Percentiles rank a stretch among this genome's conserved stretches.
Evolutionary conservation across 1,140 invertebrate species (phyloP).

Genomic region (Drosophila baimaii): DNA sequence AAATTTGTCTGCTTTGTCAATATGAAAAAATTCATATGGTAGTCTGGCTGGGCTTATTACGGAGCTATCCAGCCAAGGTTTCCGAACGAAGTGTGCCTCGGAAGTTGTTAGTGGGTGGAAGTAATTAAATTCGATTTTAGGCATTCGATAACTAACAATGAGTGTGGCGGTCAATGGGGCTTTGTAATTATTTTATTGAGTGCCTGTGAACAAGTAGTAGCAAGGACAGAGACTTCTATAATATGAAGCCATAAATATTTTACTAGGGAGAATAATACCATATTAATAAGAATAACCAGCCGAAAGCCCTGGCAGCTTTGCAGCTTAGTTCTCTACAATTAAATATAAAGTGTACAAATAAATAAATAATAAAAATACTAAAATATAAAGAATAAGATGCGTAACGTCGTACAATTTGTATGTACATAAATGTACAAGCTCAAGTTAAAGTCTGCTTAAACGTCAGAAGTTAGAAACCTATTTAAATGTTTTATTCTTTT

Average conservation of each 20-base stretch:
- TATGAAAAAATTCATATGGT: conserved; percentile 5
- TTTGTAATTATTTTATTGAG: conserved; percentile 41
- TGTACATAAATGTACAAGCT: not conserved
- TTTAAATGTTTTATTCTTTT: not conserved
- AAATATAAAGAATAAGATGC: not conserved
- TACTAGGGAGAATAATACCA: not conserved
- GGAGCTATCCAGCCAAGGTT: conserved; percentile 32
- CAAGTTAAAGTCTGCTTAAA: not conserved
- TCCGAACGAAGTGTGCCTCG: conserved; percentile 41
- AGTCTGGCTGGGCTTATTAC: conserved; percentile 42
- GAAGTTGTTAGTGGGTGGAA: conserved; percentile 51
- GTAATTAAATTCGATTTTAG: conserved; percentile 49
- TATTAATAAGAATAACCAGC: no score
- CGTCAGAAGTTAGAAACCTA: not conserved
- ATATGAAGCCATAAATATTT: not conserved
- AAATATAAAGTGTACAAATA: no score
- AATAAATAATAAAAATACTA: no score
- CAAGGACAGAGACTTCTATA: conserved; percentile 21
- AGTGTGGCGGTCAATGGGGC: conserved; percentile 36
- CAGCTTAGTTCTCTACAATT: no score
- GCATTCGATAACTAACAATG: conserved; percentile 46
- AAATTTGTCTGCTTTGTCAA: conserved; percentile 15
- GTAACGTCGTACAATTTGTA: not conserved
- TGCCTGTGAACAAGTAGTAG: conserved; percentile 31
- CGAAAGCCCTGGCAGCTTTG: no score